Evolutionary conservation across 2,797 vertebrate genomes (phyloP).

Genomic region (Echeneis naucrates): DNA sequence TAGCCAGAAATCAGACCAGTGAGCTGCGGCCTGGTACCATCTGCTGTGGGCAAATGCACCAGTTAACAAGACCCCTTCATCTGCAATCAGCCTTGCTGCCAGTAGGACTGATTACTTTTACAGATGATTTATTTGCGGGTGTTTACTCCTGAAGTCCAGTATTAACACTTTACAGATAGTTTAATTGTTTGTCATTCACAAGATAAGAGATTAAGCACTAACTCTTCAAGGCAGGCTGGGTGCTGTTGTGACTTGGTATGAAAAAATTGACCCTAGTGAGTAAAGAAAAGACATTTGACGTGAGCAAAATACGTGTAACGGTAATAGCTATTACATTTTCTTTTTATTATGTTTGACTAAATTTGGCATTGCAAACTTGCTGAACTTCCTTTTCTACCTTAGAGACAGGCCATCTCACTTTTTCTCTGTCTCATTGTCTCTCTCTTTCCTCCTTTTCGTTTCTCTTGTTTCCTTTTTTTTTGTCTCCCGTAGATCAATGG

Average conservation of each 20-base stretch:
- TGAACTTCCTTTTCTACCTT: background rate
- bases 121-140: slow-evolving; percentile 19
- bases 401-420: background rate
- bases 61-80: slow-evolving; percentile 19
- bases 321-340: too few relatives aligned
- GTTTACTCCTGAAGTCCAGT: background rate
- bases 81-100: background rate
- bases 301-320: too few relatives aligned
- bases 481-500: slow-evolving; percentile 65
- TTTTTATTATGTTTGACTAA: background rate
- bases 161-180: too few relatives aligned
- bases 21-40: slow-evolving; percentile 37
- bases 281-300: too few relatives aligned
- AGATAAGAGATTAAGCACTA: too few relatives aligned
- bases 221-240: too few relatives aligned
- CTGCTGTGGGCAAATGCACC: slow-evolving; percentile 38
- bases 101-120: slow-evolving; percentile 25
- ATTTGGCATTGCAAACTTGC: background rate
- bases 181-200: too few relatives aligned
- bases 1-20: slow-evolving; percentile 24
- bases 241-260: too few relatives aligned
- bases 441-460: slow-evolving; percentile 3
- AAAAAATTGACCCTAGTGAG: too few relatives aligned
- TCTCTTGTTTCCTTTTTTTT: slow-evolving; percentile 60
- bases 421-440: background rate